Conservation (phyloP, 1,140 invertebrate genomes). For the Orchesella cincta region DNA sequence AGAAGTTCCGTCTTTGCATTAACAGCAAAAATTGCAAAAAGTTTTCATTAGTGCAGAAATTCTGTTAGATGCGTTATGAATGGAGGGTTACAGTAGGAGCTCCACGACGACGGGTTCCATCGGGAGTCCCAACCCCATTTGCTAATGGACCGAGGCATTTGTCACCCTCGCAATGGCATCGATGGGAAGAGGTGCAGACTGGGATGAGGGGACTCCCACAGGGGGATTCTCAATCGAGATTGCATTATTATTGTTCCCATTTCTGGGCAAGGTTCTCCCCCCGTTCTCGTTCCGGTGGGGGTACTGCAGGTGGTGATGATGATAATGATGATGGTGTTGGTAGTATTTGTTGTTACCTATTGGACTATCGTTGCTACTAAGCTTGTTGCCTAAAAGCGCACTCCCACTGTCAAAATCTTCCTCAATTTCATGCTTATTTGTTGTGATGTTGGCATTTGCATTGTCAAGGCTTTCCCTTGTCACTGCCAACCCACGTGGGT, state of each 20-base stretch:
- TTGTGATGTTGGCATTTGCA: not conserved
- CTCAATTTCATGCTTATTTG: conserved; percentile 6
- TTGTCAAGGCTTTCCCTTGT: not conserved
- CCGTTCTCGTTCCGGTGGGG: conserved; percentile 39
- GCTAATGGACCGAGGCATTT: conserved; percentile 52
- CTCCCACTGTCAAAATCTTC: not conserved
- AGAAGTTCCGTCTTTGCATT: no score
- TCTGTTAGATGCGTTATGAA: no score
- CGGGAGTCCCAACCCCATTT: conserved; percentile 52
- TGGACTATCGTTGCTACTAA: not conserved
- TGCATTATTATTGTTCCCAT: conserved; percentile 46
- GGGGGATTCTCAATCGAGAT: not conserved
- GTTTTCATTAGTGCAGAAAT: no score
- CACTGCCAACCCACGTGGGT: not conserved
- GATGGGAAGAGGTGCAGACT: not conserved
- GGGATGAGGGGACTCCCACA: not conserved
- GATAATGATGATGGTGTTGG: not conserved
- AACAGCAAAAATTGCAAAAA: no score
- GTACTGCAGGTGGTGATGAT: not conserved
- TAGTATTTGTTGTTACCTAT: conserved; percentile 17
- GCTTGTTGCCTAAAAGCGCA: conserved; percentile 17
- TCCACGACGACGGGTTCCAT: conserved; percentile 44
- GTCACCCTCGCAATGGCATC: conserved; percentile 19
- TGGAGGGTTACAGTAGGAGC: conserved; percentile 27
- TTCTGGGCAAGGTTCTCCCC: conserved; percentile 41